phyloP scores from a whole-genome alignment of 2,888 invertebrate species.

The Apamea epomidion region DNA sequence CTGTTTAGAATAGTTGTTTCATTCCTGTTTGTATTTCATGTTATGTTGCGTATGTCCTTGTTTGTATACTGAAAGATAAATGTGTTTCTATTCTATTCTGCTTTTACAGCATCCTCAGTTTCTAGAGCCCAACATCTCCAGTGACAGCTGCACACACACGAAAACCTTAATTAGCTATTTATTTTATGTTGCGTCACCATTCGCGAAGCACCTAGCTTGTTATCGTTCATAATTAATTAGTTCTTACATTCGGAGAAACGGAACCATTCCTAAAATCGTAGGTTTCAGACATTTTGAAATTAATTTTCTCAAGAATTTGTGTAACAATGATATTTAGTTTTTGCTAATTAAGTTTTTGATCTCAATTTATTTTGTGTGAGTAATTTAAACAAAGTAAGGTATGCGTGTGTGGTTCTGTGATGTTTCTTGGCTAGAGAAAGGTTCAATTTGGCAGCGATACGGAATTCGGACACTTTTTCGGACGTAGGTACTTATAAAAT shows the following conservation, averaged over 20 bases:
- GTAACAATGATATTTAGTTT: not conserved
- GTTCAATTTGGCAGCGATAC: slow-evolving; percentile 18
- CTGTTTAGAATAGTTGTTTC: not conserved
- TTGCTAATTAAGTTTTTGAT: not conserved
- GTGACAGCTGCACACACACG: slow-evolving; percentile 39
- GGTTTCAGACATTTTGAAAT: not conserved
- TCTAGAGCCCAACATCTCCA: slow-evolving; percentile 15
- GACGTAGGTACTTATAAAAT: not conserved
- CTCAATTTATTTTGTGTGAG: not conserved
- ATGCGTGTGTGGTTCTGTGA: not conserved
- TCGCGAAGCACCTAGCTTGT: slow-evolving; percentile 13
- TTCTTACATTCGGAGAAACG: slow-evolving; percentile 15
- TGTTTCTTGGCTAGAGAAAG: not conserved
- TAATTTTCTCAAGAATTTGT: not conserved
- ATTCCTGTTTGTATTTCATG: not conserved
- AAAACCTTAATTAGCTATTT: slow-evolving; percentile 54
- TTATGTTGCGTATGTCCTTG: not conserved
- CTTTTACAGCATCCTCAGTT: not conserved
- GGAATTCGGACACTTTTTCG: not conserved
- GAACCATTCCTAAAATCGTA: not conserved
- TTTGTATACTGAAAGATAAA: not conserved
- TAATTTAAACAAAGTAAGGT: not conserved
- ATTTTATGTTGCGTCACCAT: slow-evolving; percentile 28
- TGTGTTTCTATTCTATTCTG: not conserved
- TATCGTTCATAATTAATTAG: slow-evolving; percentile 57